Conservation (phyloP, 2,888 invertebrate genomes). For the Steinernema scapterisci region DNA sequence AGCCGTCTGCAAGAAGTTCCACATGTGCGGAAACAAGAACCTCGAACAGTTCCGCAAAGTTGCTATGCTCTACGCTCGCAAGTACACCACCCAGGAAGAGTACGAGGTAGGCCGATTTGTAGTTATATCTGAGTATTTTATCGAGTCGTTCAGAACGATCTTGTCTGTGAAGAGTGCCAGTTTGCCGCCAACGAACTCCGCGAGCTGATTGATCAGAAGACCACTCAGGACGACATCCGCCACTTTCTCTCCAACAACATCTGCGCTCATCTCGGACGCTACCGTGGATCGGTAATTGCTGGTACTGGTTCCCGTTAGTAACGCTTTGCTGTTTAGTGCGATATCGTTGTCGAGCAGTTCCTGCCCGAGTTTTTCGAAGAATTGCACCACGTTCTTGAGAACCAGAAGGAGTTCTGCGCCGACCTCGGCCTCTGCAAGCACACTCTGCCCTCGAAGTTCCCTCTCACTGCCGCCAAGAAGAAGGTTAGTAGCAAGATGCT, state of each 20-base stretch:
- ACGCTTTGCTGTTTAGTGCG: constrained; percentile 49
- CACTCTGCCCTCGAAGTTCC: neutral
- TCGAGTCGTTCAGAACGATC: constrained; percentile 53
- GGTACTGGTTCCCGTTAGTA: neutral
- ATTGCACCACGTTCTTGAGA: constrained; percentile 54
- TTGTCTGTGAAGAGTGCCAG: constrained; percentile 66
- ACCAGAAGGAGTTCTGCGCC: constrained; percentile 49
- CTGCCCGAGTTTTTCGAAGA: constrained; percentile 64
- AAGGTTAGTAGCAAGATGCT: constrained; percentile 34
- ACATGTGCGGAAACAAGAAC: constrained; percentile 57
- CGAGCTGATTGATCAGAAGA: constrained; percentile 52
- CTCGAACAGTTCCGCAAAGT: constrained; percentile 60
- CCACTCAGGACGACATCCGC: constrained; percentile 48
- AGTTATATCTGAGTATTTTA: too few species aligned
- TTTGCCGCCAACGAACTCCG: constrained; percentile 63
- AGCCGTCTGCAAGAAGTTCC: constrained; percentile 57
- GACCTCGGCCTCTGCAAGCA: constrained; percentile 25
- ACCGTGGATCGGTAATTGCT: constrained; percentile 55
- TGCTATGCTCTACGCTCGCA: constrained; percentile 55
- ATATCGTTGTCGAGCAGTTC: constrained; percentile 61
- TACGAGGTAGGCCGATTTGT: constrained; percentile 34
- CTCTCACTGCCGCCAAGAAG: constrained; percentile 9
- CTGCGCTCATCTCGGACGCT: constrained; percentile 57
- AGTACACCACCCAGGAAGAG: constrained; percentile 43
- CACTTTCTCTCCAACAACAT: constrained; percentile 50